A percentile compares a stretch with the other conserved stretches of the same genome.
Evolutionary conservation across 2,888 invertebrate genomes (phyloP).

Genomic region (Tinea semifulvella): DNA sequence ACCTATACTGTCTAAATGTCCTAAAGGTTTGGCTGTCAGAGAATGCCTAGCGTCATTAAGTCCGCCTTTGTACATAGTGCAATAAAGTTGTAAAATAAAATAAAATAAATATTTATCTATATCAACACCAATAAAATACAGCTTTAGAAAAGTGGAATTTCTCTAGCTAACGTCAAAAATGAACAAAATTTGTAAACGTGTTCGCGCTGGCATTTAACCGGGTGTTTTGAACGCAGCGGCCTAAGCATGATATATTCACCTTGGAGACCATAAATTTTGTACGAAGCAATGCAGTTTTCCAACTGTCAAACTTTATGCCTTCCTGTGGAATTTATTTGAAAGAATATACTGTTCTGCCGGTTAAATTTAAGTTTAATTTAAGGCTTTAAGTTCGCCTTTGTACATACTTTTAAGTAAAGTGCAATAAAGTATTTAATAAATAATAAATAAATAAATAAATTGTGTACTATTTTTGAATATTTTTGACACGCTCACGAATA

Average conservation of each 20-base stretch:
- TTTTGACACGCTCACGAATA: no score
- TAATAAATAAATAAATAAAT: neutral
- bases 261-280: slow-evolving; percentile 23
- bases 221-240: slow-evolving; percentile 14
- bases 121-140: no score
- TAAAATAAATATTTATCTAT: no score
- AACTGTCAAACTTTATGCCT: slow-evolving; percentile 18
- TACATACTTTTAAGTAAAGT: no score
- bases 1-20: no score
- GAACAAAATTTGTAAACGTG: slow-evolving; percentile 3
- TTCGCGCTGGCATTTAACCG: slow-evolving; percentile 8
- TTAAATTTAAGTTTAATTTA: neutral
- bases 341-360: slow-evolving; percentile 9
- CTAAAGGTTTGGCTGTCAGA: no score
- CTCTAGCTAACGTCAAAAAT: neutral
- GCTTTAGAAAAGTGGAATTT: no score
- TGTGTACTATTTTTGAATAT: slow-evolving; percentile 6
- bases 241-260: slow-evolving; percentile 27
- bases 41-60: no score
- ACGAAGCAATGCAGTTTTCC: slow-evolving; percentile 28
- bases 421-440: no score
- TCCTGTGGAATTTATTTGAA: slow-evolving; percentile 11
- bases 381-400: no score
- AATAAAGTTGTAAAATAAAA: no score
- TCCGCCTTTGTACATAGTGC: no score